Evolutionary conservation across 2,797 vertebrate species (phyloP), one percentile per base, ranked within the genome.

Genomic region (Acanthiza pusilla): DNA sequence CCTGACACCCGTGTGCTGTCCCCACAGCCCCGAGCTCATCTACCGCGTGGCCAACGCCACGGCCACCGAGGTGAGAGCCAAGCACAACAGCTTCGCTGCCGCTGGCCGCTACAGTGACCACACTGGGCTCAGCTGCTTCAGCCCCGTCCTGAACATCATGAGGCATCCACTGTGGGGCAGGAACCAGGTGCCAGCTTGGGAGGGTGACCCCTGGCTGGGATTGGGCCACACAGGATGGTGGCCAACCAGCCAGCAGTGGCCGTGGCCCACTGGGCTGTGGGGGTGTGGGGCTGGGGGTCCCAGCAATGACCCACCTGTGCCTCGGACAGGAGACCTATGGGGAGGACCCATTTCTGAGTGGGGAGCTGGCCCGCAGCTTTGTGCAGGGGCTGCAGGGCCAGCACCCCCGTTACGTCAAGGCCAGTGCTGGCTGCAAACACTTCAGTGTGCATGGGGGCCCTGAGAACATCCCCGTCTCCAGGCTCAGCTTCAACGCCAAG

Each of bases 101-200:
- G 2, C 74, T 3, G 94, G 97, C 65, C 90, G 21, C 85, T 97
- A 97, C 25, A 58, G 48, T 6, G 97, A 97, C 88, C 97, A 97
- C 89, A 97, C 97, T 0, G 97, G 97, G 38, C 97, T 97, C 70
- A 97, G 97, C 92, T 97, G 97, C 96, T 97, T 97, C 94, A 97
- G 97, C 86, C 97, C 97, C 0, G 96, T 97, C 51, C 90, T 97
- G 54, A 97, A 97, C 82, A 97, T 97, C 89, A 97, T 97, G 97
- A 81, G 97, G 25, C 97, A 97, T 61, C 97, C 97, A 0, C 93
- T 97, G 42, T 97, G 97, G 97, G 97, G 97, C 65, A 93, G 97
- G 58, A 97, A 97, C 80, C 97, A 97, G 97, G 97, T 97, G 86
- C 83, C 42, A 29, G 32, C 16, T 10, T 3, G 15, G 43, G 23